Conservation (phyloP, 2,113 vertebrate genomes). For the Nanger granti region DNA sequence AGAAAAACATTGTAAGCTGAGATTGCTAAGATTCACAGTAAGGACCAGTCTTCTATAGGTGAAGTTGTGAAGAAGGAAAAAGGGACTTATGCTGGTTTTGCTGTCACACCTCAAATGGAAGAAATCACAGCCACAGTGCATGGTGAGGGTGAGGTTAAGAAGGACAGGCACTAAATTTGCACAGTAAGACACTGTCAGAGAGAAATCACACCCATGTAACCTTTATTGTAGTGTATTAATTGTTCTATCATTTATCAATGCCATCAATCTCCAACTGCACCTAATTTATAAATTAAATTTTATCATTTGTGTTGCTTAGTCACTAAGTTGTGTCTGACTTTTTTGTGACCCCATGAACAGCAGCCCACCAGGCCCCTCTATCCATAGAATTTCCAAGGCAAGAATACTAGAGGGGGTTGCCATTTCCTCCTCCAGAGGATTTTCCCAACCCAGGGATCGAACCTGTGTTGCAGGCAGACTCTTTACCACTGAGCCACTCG, state of each 20-base stretch:
- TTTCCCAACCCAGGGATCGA: background rate
- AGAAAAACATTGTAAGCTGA: background rate
- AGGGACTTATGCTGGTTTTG: background rate
- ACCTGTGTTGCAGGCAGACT: background rate
- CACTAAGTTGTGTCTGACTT: background rate
- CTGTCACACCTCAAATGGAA: background rate
- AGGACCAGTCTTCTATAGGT: background rate
- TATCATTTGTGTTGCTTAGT: background rate
- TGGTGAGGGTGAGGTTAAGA: background rate
- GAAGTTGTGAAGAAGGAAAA: background rate
- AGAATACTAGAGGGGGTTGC: background rate
- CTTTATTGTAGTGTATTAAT: background rate
- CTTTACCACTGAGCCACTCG: background rate
- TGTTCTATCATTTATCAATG: background rate
- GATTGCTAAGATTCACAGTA: background rate
- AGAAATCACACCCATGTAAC: background rate
- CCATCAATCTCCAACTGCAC: background rate
- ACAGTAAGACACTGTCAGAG: background rate
- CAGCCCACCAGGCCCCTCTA: background rate
- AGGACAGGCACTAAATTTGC: background rate
- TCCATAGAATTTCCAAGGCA: background rate
- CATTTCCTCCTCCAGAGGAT: background rate
- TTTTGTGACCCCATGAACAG: background rate
- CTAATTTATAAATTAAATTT: background rate
- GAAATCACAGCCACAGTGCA: background rate